These are phyloP conservation scores for Tyria jacobaeae DNA, from an alignment of 2,888 invertebrate genomes.

Conservation along the genomic window DNA sequence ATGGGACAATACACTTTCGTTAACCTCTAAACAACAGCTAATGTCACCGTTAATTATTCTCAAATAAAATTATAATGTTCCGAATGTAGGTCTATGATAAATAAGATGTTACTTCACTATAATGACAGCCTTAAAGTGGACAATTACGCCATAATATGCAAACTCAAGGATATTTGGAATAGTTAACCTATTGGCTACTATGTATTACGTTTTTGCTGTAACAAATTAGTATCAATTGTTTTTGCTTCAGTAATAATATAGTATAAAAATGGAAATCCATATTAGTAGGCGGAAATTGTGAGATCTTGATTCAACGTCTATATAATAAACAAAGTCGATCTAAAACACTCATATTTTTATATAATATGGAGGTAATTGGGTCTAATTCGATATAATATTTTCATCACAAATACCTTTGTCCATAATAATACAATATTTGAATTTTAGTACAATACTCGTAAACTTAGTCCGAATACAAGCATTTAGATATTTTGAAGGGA, in stretches of 20 bases:
- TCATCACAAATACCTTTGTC: no score
- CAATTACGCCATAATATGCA: conserved; percentile 35
- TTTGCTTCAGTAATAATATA: conserved; percentile 7
- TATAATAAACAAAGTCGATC: background rate
- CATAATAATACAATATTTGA: no score
- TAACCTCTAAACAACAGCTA: conserved; percentile 47
- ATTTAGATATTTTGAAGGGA: no score
- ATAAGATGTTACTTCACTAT: conserved; percentile 43
- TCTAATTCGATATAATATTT: no score
- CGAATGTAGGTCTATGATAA: conserved; percentile 42
- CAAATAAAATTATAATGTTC: conserved; percentile 38
- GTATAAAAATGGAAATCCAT: background rate
- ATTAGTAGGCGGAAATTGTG: background rate
- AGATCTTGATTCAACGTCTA: background rate
- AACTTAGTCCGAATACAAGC: no score
- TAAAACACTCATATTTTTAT: background rate
- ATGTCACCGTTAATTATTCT: conserved; percentile 40
- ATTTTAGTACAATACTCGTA: no score
- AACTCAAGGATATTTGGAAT: conserved; percentile 40
- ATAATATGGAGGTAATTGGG: no score
- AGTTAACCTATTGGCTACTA: conserved; percentile 19
- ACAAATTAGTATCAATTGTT: conserved; percentile 22
- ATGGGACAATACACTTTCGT: conserved; percentile 51
- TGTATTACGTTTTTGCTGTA: conserved; percentile 26
- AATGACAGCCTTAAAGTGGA: conserved; percentile 37